A percentile compares a stretch with the other conserved stretches of the same genome.
phyloP scores from a whole-genome alignment of 2,888 invertebrate genomes.

The Noctua pronuba region DNA sequence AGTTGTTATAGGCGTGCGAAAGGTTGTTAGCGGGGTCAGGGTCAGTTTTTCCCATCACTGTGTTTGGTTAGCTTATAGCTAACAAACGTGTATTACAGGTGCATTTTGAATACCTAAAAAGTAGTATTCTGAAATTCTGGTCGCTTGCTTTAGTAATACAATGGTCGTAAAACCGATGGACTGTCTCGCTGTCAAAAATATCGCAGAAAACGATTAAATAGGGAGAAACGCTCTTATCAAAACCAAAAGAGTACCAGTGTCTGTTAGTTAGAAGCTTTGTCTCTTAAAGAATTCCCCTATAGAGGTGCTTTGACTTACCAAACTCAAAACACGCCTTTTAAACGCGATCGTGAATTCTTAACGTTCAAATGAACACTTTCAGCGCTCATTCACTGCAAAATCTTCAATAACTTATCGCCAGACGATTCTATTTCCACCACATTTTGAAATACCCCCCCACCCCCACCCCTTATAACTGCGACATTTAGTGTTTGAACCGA shows the following conservation, averaged over 20 bases:
- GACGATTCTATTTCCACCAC: conserved; percentile 41
- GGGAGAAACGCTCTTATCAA: neutral
- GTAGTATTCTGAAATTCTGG: neutral
- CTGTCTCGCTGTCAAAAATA: neutral
- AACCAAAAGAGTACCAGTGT: neutral
- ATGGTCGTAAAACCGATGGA: neutral
- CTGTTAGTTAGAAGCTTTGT: no score
- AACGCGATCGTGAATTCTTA: neutral
- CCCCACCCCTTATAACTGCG: no score
- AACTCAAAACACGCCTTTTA: neutral
- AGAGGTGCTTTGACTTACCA: neutral
- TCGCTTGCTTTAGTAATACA: neutral
- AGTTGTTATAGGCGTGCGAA: conserved; percentile 7
- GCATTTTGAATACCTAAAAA: neutral
- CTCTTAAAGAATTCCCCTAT: neutral
- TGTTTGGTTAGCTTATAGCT: neutral
- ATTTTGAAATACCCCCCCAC: conserved; percentile 46
- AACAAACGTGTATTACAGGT: neutral
- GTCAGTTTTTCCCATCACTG: conserved; percentile 10
- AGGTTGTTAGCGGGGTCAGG: conserved; percentile 16
- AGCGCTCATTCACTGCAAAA: conserved; percentile 33
- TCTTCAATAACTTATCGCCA: conserved; percentile 30
- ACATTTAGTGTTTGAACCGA: conserved; percentile 60
- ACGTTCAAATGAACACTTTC: conserved; percentile 19
- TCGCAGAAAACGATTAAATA: neutral